A percentile compares a stretch with the other conserved stretches of the same genome.
phyloP scores from a whole-genome alignment of 2,113 vertebrate genomes.

The Cisticola juncidis region DNA sequence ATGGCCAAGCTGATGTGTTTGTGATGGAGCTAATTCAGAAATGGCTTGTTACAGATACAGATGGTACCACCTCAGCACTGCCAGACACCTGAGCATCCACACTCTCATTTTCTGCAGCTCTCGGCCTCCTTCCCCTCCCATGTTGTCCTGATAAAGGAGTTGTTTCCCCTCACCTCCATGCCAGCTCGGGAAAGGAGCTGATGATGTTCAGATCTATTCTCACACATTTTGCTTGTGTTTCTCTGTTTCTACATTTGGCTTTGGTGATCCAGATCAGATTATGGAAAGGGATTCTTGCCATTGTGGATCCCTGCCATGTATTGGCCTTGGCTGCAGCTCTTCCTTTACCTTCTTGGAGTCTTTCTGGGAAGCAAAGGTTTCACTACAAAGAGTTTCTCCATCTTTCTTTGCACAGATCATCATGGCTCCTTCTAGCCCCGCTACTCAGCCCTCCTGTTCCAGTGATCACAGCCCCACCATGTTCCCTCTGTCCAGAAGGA shows the following conservation, averaged over 20 bases:
- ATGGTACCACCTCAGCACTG: not conserved
- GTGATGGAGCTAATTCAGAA: not conserved
- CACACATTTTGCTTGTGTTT: not conserved
- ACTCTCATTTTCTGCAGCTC: not conserved
- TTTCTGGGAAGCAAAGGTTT: not conserved
- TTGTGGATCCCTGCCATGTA: not conserved
- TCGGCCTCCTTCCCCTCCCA: not conserved
- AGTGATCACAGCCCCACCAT: slow-evolving; percentile 66
- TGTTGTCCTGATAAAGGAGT: not conserved
- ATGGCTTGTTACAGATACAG: not conserved
- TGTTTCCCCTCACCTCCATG: not conserved
- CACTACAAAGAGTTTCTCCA: not conserved
- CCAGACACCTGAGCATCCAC: not conserved
- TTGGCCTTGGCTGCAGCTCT: not conserved
- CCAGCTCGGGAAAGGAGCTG: not conserved
- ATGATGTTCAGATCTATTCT: not conserved
- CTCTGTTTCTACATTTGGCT: not conserved
- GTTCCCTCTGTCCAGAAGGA: slow-evolving; percentile 77
- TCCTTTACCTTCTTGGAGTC: not conserved
- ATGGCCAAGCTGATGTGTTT: not conserved
- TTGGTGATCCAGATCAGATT: not conserved
- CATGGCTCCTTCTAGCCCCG: slow-evolving; percentile 89
- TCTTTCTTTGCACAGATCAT: slow-evolving; percentile 77
- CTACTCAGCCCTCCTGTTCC: slow-evolving; percentile 81
- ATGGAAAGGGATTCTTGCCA: not conserved